phyloP scores from a whole-genome alignment of 2,113 vertebrate genomes.

The Myrmecophaga tridactyla region DNA sequence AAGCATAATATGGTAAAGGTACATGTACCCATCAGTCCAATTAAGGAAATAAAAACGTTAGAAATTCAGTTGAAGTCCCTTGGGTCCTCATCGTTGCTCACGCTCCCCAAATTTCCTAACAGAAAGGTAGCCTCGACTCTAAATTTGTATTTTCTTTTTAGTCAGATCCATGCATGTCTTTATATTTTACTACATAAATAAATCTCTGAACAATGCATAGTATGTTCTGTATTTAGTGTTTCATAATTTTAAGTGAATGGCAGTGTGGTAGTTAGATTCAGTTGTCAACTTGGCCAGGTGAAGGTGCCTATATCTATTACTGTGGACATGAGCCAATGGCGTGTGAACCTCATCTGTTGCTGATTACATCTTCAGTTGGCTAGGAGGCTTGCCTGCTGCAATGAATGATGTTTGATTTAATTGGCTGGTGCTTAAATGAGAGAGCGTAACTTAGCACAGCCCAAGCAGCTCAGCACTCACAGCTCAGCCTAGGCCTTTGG shows the following conservation, averaged over 20 bases:
- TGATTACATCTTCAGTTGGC: too few relatives aligned
- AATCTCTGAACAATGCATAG: neutral
- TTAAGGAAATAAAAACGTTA: slow-evolving; percentile 26
- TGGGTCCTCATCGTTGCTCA: neutral
- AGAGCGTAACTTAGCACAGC: too few relatives aligned
- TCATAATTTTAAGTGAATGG: neutral
- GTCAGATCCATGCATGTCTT: neutral
- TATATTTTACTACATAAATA: neutral
- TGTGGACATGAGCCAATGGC: too few relatives aligned
- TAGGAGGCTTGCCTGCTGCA: too few relatives aligned
- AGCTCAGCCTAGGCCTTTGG: too few relatives aligned
- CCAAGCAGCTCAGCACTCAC: too few relatives aligned
- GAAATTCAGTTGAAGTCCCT: neutral
- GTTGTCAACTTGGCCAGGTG: too few relatives aligned
- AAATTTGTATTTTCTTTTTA: neutral
- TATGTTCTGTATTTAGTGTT: neutral
- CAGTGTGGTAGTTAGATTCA: too few relatives aligned
- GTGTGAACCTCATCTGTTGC: too few relatives aligned
- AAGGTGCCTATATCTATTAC: too few relatives aligned
- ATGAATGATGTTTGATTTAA: too few relatives aligned
- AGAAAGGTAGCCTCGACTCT: neutral
- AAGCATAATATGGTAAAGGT: neutral
- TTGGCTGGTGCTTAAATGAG: too few relatives aligned
- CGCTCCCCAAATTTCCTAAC: neutral
- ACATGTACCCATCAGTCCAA: neutral